Evolutionary conservation across 2,888 invertebrate species (phyloP), one percentile per base, ranked within the genome.

Genomic region (Eilema caniola): DNA sequence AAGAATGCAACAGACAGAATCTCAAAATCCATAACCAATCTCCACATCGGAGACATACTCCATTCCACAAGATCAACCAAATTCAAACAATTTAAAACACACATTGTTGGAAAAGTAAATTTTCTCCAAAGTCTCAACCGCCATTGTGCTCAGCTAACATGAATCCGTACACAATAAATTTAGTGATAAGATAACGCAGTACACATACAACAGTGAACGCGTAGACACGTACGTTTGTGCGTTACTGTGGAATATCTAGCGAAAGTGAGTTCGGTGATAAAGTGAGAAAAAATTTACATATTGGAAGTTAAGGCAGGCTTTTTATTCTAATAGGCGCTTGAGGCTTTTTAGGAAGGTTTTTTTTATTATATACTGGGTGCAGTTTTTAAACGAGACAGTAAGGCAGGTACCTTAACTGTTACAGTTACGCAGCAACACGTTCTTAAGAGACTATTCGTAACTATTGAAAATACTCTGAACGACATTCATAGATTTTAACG

Each of bases 121-220:
- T 65, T 65, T 33, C 56, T 23, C 33, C 33, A 28, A 23, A 24
- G n/a, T 14, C 14, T 16, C 28, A 0, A 10, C 23, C n/a, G 0
- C 57, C n/a, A 47, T 62, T 47, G 63, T 47, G 11, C 25, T 57
- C 11, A 57, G 47, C 57, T 31, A 65, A 56, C 33, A 31, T 33
- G 66, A 66, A 66, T 66, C 33, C 23, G 33, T 57, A 66, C 57
- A 66, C 33, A 57, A 53, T 65, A 56, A 53, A 66, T 16, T 33
- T 53, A 14, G 23, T 66, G 67, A 67, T 67, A 53, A 67, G 61
- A 62, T 67, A 62, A 67, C 14, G 3, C 53, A 67, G 67, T 62
- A 28, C 11, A 14, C 25, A 12, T 10, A 60, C 24, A 47, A 28
- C 37, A 28, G 66, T n/a, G 59, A 25, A 12, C 59, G 66, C 24